Evolutionary conservation across 2,797 vertebrate species (phyloP).

Genomic region (Sebastes vulpes): DNA sequence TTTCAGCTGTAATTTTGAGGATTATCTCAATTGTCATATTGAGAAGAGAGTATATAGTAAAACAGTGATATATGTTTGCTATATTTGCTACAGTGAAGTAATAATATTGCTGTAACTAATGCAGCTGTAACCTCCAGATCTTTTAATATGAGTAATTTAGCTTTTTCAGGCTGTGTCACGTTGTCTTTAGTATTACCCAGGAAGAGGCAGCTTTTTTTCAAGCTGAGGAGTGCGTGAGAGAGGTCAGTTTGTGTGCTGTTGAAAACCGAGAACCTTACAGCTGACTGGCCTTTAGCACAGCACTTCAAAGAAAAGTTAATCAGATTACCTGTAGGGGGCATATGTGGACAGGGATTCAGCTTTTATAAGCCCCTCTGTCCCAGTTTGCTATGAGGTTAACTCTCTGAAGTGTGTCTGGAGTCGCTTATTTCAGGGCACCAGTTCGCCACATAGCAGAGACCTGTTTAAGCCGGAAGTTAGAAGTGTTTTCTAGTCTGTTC

Average conservation of each 20-base stretch:
- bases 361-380: constrained; percentile 24
- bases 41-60: not conserved
- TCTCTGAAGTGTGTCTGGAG: constrained; percentile 16
- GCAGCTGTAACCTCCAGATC: not conserved
- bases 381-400: constrained; percentile 36
- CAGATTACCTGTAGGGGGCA: constrained; percentile 71
- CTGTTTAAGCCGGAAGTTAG: not conserved
- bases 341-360: constrained; percentile 16
- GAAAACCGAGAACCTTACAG: constrained; percentile 16
- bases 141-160: not conserved
- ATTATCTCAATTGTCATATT: not conserved
- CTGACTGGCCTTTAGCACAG: not conserved
- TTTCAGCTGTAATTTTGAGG: not conserved
- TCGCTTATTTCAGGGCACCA: constrained; percentile 1
- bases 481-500: not conserved
- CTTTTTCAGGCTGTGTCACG: not conserved
- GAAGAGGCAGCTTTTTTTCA: constrained; percentile 1
- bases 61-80: not conserved
- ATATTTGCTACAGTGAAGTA: not conserved
- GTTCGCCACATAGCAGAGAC: not conserved
- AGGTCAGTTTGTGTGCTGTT: constrained; percentile 18
- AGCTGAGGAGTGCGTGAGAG: not conserved
- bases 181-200: not conserved
- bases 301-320: constrained; percentile 23
- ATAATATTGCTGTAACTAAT: not conserved